Evolutionary conservation across 2,888 invertebrate species (phyloP).

Genomic region (Platerodrilus igneus): DNA sequence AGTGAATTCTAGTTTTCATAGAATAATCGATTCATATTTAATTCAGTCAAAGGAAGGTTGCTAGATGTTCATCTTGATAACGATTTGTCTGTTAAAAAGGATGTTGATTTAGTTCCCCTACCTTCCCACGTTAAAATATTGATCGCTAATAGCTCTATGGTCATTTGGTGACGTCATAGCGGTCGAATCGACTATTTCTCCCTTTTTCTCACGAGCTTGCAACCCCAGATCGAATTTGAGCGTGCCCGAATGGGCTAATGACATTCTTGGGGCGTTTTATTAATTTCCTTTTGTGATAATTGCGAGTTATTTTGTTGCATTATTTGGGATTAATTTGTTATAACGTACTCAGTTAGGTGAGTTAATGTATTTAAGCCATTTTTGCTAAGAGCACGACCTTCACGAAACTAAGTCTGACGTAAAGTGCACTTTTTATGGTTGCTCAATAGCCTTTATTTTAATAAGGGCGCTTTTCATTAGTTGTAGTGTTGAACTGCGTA

Average conservation of each 20-base stretch:
- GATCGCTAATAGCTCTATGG: constrained; percentile 41
- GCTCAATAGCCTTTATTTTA: too few relatives aligned
- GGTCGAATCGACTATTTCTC: constrained; percentile 43
- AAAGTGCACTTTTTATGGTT: too few relatives aligned
- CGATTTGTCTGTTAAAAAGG: constrained; percentile 14
- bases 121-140: constrained; percentile 42
- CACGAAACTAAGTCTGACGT: too few relatives aligned
- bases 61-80: constrained; percentile 15
- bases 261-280: constrained; percentile 9
- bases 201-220: constrained; percentile 26
- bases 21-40: too few relatives aligned
- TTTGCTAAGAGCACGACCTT: too few relatives aligned
- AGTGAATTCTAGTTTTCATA: too few relatives aligned
- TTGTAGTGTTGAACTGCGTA: too few relatives aligned
- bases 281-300: constrained; percentile 1
- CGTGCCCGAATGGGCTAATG: constrained; percentile 12
- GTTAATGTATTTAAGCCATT: too few relatives aligned
- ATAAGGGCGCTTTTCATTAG: too few relatives aligned
- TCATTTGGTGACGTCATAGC: constrained; percentile 45
- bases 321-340: too few relatives aligned
- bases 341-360: too few relatives aligned
- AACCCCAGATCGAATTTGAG: constrained; percentile 26
- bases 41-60: too few relatives aligned
- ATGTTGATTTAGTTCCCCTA: constrained; percentile 21
- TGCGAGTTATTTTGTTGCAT: neutral